Base-by-base conservation (phyloP, 2,797 vertebrate species). In the Cossypha dichroa region DNA sequence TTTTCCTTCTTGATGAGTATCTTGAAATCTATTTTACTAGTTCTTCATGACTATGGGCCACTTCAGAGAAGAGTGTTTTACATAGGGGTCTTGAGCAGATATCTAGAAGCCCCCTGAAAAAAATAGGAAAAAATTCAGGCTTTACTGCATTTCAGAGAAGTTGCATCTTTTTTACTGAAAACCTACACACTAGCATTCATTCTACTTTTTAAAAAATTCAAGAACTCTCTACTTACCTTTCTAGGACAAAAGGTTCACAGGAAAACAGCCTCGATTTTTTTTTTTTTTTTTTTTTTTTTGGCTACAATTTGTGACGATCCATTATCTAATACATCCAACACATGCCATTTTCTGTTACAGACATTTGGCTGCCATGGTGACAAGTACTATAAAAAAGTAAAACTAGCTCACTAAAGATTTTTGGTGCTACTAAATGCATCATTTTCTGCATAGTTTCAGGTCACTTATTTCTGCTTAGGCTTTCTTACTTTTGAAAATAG, bases 301-400 rank as follows among this genome's bases (percentile, higher is more conserved):
- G 10, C 13, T 89, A 9, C 13, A 36, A 1, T 70, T 84, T 43
- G 8, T 84, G 48, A 86, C 43, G 34, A 49, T 76, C 51, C 45
- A 52, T 91, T 93, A 63, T 54, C 59, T 92, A 69, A 80, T 67
- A 56, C 10, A 70, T n/a, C 16, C 80, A 51, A 59, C 59, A 86
- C 36, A 73, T 19, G 14, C 11, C 82, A 45, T 31, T 87, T 87
- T 95, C 75, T 74, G 19, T 67, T 75, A 11, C n/a, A 84, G 69
- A 25, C 19, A 12, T 38, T 94, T 73, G 36, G 78, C 77, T 95
- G 48, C 75, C 75, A 94, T 90, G 81, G 75, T 72, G 62, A 94
- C 46, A 43, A 26, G 40, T 49, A 41, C 29, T 52, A 45, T 36
- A 69, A 91, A 83, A 95, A 92, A 66, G 19, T 48, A 83, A 58